A percentile compares a stretch with the other conserved stretches of the same genome.
Evolutionary conservation across 2,113 vertebrate genomes (phyloP).

Genomic region (Machaerirhynchus nigripectus): DNA sequence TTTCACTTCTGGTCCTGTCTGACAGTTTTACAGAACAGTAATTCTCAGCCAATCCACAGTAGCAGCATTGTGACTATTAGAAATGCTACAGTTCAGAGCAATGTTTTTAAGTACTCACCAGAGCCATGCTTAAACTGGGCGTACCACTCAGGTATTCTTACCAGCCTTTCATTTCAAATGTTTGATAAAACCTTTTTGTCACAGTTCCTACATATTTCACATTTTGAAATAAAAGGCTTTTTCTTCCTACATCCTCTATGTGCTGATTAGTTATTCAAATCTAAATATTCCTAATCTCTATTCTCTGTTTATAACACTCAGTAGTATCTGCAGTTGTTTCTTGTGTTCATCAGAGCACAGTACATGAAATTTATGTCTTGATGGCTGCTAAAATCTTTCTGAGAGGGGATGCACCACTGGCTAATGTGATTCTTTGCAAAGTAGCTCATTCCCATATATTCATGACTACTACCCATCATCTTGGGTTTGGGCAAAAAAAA

Average conservation of each 20-base stretch:
- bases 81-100: neutral
- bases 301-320: slow-evolving; percentile 19
- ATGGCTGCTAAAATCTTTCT: slow-evolving; percentile 51
- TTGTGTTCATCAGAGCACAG: slow-evolving; percentile 32
- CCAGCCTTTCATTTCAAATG: neutral
- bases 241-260: neutral
- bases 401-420: neutral
- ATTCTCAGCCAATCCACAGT: neutral
- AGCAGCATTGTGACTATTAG: neutral
- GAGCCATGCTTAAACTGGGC: neutral
- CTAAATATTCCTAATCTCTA: slow-evolving; percentile 13
- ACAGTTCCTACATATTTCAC: neutral
- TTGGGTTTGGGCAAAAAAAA: slow-evolving; percentile 17
- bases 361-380: slow-evolving; percentile 52
- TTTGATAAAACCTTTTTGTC: neutral
- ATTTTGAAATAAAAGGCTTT: neutral
- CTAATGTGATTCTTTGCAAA: slow-evolving; percentile 25
- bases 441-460: slow-evolving; percentile 6
- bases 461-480: neutral
- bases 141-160: neutral
- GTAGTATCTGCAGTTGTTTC: slow-evolving; percentile 44
- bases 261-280: neutral
- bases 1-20: neutral
- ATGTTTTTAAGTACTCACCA: slow-evolving; percentile 2
- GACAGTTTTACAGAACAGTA: slow-evolving; percentile 23